Percentiles rank a stretch among this genome's conserved stretches.
phyloP scores from a whole-genome alignment of 2,797 vertebrate species.

The Champsocephalus gunnari region DNA sequence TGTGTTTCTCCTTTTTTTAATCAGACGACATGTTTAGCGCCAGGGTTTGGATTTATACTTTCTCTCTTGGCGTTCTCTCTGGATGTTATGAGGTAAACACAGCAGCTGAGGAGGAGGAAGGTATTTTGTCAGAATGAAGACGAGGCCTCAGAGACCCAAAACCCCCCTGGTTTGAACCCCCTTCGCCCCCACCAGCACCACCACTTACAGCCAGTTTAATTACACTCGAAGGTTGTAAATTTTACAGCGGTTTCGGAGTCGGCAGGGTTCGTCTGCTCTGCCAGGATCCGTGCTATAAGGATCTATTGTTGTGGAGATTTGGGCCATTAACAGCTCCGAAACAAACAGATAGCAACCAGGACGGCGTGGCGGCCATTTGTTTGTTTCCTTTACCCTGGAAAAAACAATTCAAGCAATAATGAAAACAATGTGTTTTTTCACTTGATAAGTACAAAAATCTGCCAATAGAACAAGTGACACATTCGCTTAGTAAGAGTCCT shows the following conservation, averaged over 20 bases:
- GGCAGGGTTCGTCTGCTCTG: conserved; percentile 62
- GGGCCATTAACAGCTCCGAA: conserved; percentile 4
- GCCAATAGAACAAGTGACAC: too few relatives aligned
- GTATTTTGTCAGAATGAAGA: conserved; percentile 17
- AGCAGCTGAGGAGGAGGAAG: conserved; percentile 28
- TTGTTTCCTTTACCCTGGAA: too few relatives aligned
- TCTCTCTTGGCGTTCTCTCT: not conserved
- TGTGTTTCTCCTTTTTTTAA: not conserved
- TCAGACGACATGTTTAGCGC: not conserved
- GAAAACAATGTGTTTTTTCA: too few relatives aligned
- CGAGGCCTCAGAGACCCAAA: conserved; percentile 20
- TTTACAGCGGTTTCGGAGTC: conserved; percentile 72
- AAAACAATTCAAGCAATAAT: too few relatives aligned
- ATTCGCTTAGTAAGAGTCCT: too few relatives aligned
- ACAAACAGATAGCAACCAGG: not conserved
- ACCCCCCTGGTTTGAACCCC: not conserved
- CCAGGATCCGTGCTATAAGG: conserved; percentile 50
- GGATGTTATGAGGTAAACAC: not conserved
- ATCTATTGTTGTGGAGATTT: conserved; percentile 15
- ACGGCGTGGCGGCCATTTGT: not conserved
- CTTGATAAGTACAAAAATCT: too few relatives aligned
- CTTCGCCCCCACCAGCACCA: conserved; percentile 32
- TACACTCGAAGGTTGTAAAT: conserved; percentile 73
- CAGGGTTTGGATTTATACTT: not conserved
- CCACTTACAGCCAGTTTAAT: conserved; percentile 75